phyloP scores from a whole-genome alignment of 2,888 invertebrate genomes.

The Dastarcus helophoroides region DNA sequence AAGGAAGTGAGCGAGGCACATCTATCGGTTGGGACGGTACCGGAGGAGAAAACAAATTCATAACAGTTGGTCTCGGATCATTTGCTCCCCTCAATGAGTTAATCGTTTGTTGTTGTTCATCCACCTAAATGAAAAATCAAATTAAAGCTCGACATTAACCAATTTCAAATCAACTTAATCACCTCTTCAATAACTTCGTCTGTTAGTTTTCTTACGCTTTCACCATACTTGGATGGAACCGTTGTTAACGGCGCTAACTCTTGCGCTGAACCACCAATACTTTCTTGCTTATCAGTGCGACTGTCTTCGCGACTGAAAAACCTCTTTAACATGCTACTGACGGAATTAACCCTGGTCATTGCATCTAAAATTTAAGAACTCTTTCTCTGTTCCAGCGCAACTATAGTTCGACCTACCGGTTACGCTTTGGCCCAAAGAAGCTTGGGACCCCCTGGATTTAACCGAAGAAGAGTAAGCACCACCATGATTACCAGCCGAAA shows the following conservation, averaged over 20 bases:
- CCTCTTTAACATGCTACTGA: slow-evolving; percentile 64
- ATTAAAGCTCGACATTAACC: background rate
- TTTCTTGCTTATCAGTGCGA: slow-evolving; percentile 27
- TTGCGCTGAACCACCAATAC: slow-evolving; percentile 15
- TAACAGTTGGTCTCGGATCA: slow-evolving; percentile 49
- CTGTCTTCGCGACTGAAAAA: slow-evolving; percentile 67
- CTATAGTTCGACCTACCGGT: too few species aligned
- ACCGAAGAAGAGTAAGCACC: slow-evolving; percentile 7
- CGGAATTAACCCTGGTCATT: slow-evolving; percentile 61
- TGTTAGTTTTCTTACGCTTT: slow-evolving; percentile 52
- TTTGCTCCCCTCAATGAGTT: slow-evolving; percentile 52
- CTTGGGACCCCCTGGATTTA: slow-evolving; percentile 15
- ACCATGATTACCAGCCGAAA: slow-evolving; percentile 26
- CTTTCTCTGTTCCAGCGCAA: too few species aligned
- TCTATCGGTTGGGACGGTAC: slow-evolving; percentile 33
- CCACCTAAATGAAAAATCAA: slow-evolving; percentile 40
- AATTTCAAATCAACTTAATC: slow-evolving; percentile 3
- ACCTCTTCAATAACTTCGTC: slow-evolving; percentile 65
- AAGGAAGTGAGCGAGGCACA: slow-evolving; percentile 41
- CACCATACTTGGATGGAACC: slow-evolving; percentile 27
- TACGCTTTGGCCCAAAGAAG: slow-evolving; percentile 17
- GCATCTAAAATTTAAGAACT: slow-evolving; percentile 31
- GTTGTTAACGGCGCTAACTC: slow-evolving; percentile 26
- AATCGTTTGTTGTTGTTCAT: slow-evolving; percentile 73
- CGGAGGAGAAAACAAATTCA: slow-evolving; percentile 46